Conservation (phyloP, 1,140 invertebrate species). For the Brevipalpus yothersi region DNA sequence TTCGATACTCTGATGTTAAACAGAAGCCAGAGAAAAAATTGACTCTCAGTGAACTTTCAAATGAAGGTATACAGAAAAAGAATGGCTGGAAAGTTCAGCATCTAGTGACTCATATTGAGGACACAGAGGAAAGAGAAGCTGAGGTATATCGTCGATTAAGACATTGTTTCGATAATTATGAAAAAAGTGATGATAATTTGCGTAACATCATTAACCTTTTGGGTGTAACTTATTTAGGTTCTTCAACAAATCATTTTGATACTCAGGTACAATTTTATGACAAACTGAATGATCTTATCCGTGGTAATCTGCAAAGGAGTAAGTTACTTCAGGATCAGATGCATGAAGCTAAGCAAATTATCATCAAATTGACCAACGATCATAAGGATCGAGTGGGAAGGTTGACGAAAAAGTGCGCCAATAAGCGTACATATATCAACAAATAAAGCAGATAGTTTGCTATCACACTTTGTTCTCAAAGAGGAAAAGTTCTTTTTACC, state of each 20-base stretch:
- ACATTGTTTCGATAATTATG: conserved; percentile 8
- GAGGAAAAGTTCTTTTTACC: background rate
- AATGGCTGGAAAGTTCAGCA: conserved; percentile 88
- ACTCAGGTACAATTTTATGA: background rate
- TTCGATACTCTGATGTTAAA: conserved; percentile 59
- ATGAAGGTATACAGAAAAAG: conserved; percentile 65
- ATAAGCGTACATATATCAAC: conserved; percentile 5
- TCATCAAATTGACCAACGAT: conserved; percentile 39
- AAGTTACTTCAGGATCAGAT: conserved; percentile 77
- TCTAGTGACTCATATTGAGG: conserved; percentile 70
- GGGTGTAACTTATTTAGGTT: background rate
- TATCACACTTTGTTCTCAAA: background rate
- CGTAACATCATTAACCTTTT: background rate
- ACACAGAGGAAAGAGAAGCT: conserved; percentile 35
- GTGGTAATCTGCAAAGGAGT: conserved; percentile 82
- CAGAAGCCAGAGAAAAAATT: conserved; percentile 54
- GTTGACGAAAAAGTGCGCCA: conserved; percentile 4
- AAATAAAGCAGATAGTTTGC: background rate
- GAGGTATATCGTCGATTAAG: conserved; percentile 2
- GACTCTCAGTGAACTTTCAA: conserved; percentile 61
- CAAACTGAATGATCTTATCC: conserved; percentile 15
- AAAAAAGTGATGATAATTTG: background rate
- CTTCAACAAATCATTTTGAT: background rate
- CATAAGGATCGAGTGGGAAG: conserved; percentile 8
- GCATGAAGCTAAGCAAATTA: conserved; percentile 53